These are phyloP conservation scores for Craseonycteris thonglongyai DNA, from an alignment of 2,113 vertebrate genomes.

Conservation along the genomic window DNA sequence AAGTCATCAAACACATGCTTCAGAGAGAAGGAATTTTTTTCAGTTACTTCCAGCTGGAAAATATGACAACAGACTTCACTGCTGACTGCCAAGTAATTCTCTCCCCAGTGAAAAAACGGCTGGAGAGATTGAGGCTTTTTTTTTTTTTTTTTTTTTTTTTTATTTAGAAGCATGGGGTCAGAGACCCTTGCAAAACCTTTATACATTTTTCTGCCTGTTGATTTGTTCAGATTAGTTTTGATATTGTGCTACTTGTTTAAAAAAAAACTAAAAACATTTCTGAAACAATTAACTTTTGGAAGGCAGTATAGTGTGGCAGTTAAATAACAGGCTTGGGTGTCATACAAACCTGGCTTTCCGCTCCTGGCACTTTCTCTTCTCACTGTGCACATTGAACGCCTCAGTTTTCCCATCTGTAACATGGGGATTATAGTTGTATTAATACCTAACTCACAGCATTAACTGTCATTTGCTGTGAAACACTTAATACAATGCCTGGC, in stretches of 20 bases:
- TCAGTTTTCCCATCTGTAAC: not conserved
- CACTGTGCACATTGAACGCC: not conserved
- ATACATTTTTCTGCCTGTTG: not conserved
- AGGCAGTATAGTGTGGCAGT: rapidly evolving
- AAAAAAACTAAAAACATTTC: not conserved
- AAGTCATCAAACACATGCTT: constrained; percentile 66
- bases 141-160: not conserved
- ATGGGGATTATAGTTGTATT: too few species aligned
- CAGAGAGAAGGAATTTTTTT: constrained; percentile 69
- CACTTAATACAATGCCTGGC: not conserved
- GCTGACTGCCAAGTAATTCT: constrained; percentile 72
- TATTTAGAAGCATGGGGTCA: constrained; percentile 40
- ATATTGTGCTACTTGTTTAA: not conserved
- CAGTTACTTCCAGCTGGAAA: constrained; percentile 79
- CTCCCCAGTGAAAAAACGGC: constrained; percentile 56
- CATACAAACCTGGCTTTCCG: not conserved
- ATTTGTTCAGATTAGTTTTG: not conserved
- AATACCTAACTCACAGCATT: not conserved
- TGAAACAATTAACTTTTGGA: not conserved
- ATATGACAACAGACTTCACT: constrained; percentile 73
- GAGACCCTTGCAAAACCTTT: not conserved
- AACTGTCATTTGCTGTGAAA: not conserved
- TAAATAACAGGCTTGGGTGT: rapidly evolving
- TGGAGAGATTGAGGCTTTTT: not conserved
- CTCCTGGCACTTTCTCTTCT: not conserved